phyloP scores from a whole-genome alignment of 2,113 vertebrate genomes.

The Centropus unirufus region DNA sequence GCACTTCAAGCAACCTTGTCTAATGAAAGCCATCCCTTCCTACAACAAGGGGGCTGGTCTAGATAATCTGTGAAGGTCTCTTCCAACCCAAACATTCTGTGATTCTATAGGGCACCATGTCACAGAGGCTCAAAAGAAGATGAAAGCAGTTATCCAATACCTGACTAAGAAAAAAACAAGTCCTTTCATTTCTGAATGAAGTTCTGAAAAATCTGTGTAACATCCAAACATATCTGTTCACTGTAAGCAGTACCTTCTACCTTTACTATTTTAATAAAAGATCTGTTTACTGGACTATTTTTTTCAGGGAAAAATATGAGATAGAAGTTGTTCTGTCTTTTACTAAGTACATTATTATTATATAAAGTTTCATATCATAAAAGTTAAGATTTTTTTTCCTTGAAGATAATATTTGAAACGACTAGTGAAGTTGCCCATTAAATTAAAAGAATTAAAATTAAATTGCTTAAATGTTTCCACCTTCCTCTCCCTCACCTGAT shows the following conservation, averaged over 20 bases:
- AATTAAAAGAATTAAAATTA: neutral
- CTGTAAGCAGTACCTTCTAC: neutral
- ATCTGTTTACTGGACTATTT: neutral
- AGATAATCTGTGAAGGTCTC: neutral
- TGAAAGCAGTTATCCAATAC: neutral
- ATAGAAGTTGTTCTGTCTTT: neutral
- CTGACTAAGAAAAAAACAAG: neutral
- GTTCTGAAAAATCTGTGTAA: neutral
- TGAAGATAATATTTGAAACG: neutral
- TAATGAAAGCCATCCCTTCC: neutral
- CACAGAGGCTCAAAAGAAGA: neutral
- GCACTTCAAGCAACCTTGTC: neutral
- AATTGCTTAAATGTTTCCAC: neutral
- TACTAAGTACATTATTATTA: neutral
- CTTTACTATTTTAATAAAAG: neutral
- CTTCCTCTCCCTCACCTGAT: neutral
- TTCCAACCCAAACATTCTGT: neutral
- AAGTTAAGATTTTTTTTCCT: neutral
- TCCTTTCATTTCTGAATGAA: neutral
- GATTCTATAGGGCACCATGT: neutral
- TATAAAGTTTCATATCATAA: neutral
- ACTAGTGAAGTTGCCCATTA: neutral
- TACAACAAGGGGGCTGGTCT: rapidly evolving
- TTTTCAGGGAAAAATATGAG: neutral
- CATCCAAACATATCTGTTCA: neutral